Conservation (phyloP, 2,888 invertebrate species). For the Pilophorus perplexus region DNA sequence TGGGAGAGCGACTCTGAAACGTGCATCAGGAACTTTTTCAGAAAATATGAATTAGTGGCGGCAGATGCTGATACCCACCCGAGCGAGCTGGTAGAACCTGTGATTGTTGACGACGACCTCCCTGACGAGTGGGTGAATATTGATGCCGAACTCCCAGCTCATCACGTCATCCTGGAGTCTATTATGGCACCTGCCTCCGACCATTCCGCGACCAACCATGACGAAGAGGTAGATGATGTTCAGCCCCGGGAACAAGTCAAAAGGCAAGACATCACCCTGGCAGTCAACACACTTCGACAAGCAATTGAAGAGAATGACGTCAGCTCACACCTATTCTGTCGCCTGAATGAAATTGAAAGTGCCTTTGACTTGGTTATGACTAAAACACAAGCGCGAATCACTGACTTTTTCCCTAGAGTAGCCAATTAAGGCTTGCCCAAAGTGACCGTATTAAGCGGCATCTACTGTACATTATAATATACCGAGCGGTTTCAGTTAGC, state of each 20-base stretch:
- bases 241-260: neutral
- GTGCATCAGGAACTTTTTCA: neutral
- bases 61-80: neutral
- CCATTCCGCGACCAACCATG: neutral
- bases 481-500: no score
- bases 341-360: neutral
- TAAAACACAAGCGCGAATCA: no score
- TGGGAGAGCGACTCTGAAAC: neutral
- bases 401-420: no score
- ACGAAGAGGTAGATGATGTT: neutral
- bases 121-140: neutral
- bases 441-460: neutral
- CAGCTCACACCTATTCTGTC: neutral
- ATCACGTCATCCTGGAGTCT: neutral
- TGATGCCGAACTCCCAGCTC: constrained; percentile 6
- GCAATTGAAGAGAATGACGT: neutral
- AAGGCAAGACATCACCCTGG: neutral
- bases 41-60: neutral
- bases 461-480: no score
- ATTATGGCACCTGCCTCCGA: neutral
- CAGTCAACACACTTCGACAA: constrained; percentile 11
- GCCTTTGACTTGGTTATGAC: neutral
- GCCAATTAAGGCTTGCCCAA: neutral
- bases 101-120: neutral
- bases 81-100: neutral